Base-by-base conservation (phyloP, 35 echinoderm and acorn worm genomes). In the Acanthaster planci region DNA sequence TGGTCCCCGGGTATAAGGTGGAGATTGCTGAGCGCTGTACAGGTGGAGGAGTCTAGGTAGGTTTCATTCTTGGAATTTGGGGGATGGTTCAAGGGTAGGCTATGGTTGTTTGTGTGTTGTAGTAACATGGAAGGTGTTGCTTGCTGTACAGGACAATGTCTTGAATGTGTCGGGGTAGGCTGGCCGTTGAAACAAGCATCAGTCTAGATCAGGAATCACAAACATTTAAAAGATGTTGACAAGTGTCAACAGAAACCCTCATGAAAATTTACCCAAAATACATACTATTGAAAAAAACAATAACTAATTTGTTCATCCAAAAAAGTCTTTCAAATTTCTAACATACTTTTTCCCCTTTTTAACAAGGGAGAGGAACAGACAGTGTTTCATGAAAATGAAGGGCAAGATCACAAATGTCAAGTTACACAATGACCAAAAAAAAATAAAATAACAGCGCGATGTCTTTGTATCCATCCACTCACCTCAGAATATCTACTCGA, bases 1-100 rank as follows among this genome's bases (percentile, higher is more conserved):
- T 29, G 60, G 37, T 54, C 38, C 39, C 51, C 51, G 8, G 77
- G 37, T 16, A 79, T 19, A 15, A 78, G 54, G 35, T 83, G 51
- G 29, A 78, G 51, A 30, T 55, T 38, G 37, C 86, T 51, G 78
- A 67, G 47, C 35, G 77, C 39, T 55, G 59, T 42, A 35, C n/a
- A 38, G 14, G 77, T 39, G 38, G 47, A 50, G 78, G 77, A 80
- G 77, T 50, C 51, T 39, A 35, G 29, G 40, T 60, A 38, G 6
- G 12, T 56, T 15, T 17, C 50, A 75, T 19, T 44, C 26, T 17
- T 55, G 22, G 1, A 9, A 23, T 9, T 29, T 29, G 12, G 4
- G 38, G 26, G 36, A 86, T 86, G 15, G 42, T 52, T 38, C 34
- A 8, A 26, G 17, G 57, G 31, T 9, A 68, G 14, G 17, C 17